Base-by-base conservation (phyloP, 1,140 invertebrate genomes). In the Streblospio benedicti region DNA sequence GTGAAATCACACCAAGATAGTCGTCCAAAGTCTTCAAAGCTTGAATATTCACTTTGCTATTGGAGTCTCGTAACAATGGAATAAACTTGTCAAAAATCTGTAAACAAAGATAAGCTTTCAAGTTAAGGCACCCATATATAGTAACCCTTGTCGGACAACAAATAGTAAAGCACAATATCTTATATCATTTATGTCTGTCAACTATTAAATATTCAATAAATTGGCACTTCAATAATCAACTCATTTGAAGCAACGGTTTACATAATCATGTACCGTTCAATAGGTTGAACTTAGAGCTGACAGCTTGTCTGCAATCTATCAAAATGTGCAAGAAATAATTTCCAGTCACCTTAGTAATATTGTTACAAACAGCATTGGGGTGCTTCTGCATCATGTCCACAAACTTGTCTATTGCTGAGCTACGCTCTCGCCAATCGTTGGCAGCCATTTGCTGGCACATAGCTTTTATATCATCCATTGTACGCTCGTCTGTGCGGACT, bases 21-120 rank as follows among this genome's bases (percentile, higher is more conserved):
- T 73, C 65, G n/a, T 68, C 61, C 67, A 76, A 69, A 5, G 70
- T 70, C 60, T 75, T 68, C 50, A 78, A 62, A 1, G 76, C 75
- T 63, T 67, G 69, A 56, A 76, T 56, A 51, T 75, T 76, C 31
- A 78, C 76, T 63, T 78, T 78, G 57, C 72, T 74, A 65, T 78
- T 78, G 0, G 74, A 71, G 56, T 78, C 76, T 41, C 71, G 66
- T 43, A 78, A 61, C 23, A 71, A 62, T 12, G 72, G 69, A 50
- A 72, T 64, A 61, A 77, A 77, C 60, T 75, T 75, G 65, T 78
- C 76, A 70, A 76, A 77, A 32, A 78, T 73, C 75, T 77, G 65
- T 6, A 67, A 66, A n/a, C 52, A 57, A 65, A 35, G 52, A 50
- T 41, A n/a, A 50, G n/a, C 20, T 32, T 50, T 35, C 1, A 60